Evolutionary conservation across 2,113 vertebrate species (phyloP), one percentile per base, ranked within the genome.

Genomic region (Mesoclemmys tuberculata): DNA sequence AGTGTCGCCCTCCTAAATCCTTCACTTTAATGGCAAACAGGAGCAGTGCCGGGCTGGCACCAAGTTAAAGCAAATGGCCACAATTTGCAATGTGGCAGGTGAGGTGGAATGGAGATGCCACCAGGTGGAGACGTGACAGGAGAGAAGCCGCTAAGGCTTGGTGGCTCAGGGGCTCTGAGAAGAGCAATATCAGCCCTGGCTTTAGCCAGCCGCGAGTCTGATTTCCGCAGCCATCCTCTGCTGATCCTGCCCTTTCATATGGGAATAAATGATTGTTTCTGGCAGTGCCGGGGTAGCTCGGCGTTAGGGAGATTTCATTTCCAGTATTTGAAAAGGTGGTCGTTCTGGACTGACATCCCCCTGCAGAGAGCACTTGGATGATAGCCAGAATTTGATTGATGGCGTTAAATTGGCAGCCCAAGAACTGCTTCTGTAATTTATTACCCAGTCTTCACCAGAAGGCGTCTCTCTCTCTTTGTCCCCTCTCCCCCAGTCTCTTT

Each of bases 371-470:
- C 97, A 92, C 97, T 98, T 98, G 97, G 98, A 97, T 97, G 96
- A 98, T 97, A 96, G 94, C 96, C 97, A 88, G 92, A 81, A 38
- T 97, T 97, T 98, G 98, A 99, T 99, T 99, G 99, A 98, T 98
- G 98, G 88, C 93, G 95, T 95, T 96, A 97, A 95, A 97, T 98
- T 98, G 98, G 97, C 97, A 98, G 97, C 93, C 96, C 97, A 97
- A 96, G 97, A 98, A 94, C 97, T 97, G 94, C 90, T 98, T 98
- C 94, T 96, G 90, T 97, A 98, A 98, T 98, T 98, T 98, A 99
- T 98, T 98, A 98, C 96, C 93, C 88, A 92, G 85, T 94, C 96
- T 94, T 96, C 80, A 94, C 90, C 91, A 95, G 92, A 95, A 95
- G 95, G 85, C 87, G 48, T 19, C 83, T 93, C n/a, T 13, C 86